These are phyloP conservation scores for Phytoseiulus persimilis DNA, from an alignment of 2,888 invertebrate genomes.

Conservation along the genomic window DNA sequence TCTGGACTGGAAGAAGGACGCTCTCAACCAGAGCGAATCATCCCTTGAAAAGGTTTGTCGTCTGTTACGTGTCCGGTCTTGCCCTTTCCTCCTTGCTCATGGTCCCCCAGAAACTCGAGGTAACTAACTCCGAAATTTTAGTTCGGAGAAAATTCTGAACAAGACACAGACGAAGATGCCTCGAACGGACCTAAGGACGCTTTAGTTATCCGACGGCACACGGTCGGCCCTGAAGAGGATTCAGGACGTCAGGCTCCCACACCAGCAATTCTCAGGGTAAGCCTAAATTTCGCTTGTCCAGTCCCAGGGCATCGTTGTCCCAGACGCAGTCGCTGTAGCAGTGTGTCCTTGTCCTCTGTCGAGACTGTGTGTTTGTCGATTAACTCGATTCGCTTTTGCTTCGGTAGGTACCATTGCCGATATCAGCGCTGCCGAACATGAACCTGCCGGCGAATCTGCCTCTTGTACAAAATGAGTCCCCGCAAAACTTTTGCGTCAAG, in stretches of 20 bases:
- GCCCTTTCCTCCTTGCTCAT: constrained; percentile 21
- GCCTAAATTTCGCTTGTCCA: constrained; percentile 40
- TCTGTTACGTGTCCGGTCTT: not conserved
- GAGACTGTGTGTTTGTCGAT: not conserved
- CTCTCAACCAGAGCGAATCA: constrained; percentile 35
- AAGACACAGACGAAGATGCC: constrained; percentile 49
- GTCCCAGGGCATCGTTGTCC: not conserved
- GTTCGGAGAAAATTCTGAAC: constrained; percentile 54
- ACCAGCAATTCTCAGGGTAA: constrained; percentile 41
- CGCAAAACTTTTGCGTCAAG: constrained; percentile 75
- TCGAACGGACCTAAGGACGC: constrained; percentile 35
- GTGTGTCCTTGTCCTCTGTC: not conserved
- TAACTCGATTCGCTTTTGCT: constrained; percentile 29
- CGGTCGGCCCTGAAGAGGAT: constrained; percentile 84
- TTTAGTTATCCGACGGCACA: constrained; percentile 69
- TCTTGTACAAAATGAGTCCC: constrained; percentile 70
- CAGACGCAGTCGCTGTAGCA: not conserved
- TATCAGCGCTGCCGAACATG: constrained; percentile 61
- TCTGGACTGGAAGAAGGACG: constrained; percentile 29
- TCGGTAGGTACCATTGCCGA: constrained; percentile 43
- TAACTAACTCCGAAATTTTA: constrained; percentile 43
- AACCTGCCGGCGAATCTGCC: constrained; percentile 77
- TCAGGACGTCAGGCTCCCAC: constrained; percentile 62
- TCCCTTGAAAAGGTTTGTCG: constrained; percentile 18
- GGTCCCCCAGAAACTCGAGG: not conserved